A percentile compares a stretch with the other conserved stretches of the same genome.
phyloP scores from a whole-genome alignment of 2,888 invertebrate species.

The Megaustenia siamemsis region DNA sequence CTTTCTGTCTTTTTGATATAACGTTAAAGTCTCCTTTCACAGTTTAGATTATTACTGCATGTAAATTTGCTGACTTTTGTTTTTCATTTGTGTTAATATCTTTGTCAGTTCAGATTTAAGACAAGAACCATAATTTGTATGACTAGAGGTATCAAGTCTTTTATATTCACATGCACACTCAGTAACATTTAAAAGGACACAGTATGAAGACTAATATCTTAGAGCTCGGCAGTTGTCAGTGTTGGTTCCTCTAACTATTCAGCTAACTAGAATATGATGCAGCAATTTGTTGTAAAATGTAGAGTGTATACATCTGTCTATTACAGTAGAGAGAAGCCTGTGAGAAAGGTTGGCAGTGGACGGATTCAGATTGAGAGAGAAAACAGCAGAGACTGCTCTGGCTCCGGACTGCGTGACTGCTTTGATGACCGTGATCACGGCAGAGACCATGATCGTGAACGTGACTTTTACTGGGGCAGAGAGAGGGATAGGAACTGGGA shows the following conservation, averaged over 20 bases:
- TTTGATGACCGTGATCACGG: constrained; percentile 58
- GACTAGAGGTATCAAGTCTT: no score
- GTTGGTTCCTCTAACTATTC: not conserved
- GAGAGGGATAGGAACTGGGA: constrained; percentile 60
- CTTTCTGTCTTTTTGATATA: no score
- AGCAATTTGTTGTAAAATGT: not conserved
- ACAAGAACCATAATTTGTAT: no score
- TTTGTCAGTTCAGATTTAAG: no score
- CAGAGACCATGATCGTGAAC: constrained; percentile 44
- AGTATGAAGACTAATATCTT: no score
- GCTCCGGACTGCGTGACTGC: constrained; percentile 41
- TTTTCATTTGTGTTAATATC: no score
- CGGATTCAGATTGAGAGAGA: constrained; percentile 87
- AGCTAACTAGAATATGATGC: not conserved
- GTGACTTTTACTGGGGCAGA: constrained; percentile 45
- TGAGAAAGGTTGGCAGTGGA: constrained; percentile 86
- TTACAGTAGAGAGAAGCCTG: constrained; percentile 35
- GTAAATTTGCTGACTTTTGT: no score
- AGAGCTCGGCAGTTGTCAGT: not conserved
- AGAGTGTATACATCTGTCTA: constrained; percentile 40
- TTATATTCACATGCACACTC: no score
- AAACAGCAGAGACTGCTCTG: constrained; percentile 69
- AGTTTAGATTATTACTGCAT: no score
- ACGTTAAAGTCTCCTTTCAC: no score
- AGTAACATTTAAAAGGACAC: no score